Evolutionary conservation across 2,888 invertebrate genomes (phyloP), one percentile per base, ranked within the genome.

Genomic region (Acleris sparsana): DNA sequence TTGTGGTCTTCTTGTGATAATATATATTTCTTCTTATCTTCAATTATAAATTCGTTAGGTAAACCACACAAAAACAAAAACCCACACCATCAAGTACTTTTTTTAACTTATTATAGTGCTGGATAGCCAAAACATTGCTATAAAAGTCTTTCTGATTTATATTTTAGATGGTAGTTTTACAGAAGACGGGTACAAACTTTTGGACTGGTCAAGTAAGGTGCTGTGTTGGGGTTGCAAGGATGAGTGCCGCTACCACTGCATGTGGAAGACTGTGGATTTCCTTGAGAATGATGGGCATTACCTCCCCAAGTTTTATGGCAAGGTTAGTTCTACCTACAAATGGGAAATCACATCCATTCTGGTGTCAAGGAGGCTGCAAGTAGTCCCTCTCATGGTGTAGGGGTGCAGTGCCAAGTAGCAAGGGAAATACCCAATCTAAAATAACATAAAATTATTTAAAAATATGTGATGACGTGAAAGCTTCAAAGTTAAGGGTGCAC

Each of bases 221-320:
- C 84, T 95, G 16, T 84, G 88, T 25, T 99, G 99, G 99, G 93
- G 93, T 62, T 99, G 99, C 84, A 88, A 88, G 6, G 97, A 97
- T 77, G 98, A 99, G 79, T 99, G 99, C 80, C 94, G 94, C 71
- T 98, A 99, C 81, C 89, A 93, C 11, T 99, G 99, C 82, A 99
- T 98, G 97, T 99, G 99, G 99, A 92, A 94, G 64, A 97, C 98
- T 0, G 97, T 98, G 0, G 92, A 95, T n/a, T 94, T 94, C 29
- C 98, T 97, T 80, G 82, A 94, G 52, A 93, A 94, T 65, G 93
- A 95, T 71, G 94, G 94, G 0, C 94, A 94, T 85, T 85, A 89
- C n/a, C 94, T 96, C 60, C 99, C 98, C 4, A 99, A 99, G 83
- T 99, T 99, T 88, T 95, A 97, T 93, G 99, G 99, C 78, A 64